Evolutionary conservation across 37 sponge, comb jelly and placozoan genomes (phyloP), one percentile per base, ranked within the genome.

Genomic region (Ianthella basta): DNA sequence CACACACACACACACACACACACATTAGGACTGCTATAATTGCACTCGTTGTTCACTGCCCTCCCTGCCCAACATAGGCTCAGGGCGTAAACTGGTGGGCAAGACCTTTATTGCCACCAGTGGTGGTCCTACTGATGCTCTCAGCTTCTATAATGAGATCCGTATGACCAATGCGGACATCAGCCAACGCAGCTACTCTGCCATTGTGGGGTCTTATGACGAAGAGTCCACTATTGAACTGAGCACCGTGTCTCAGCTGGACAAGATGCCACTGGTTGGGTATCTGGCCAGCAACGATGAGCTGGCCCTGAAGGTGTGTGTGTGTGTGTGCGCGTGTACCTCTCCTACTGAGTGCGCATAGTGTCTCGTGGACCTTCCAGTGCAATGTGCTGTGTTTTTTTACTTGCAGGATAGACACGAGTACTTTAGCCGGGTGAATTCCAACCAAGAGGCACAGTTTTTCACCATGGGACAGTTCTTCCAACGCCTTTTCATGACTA

Each of bases 231-330:
- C 86, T 18, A 59, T 44, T 12, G 78, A 75, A 3, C 86, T 85
- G 20, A 85, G 86, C 40, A 56, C 61, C 12, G 79, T 77, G 29
- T 85, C 86, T 29, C 63, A 77, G 65, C 15, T 55, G 8, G 69
- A 85, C 15, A 19, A n/a, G 0, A 75, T 85, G 86, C 86, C 86
- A 35, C 50, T 85, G 39, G 59, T 85, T 33, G 86, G 86, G 30
- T 85, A 63, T 50, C 24, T 36, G 32, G 79, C 75, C n/a, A 56
- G 55, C 59, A 85, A 30, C 8, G 79, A 54, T 39, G 86, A 75
- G 13, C 79, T 85, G 57, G 75, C 79, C 33, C 41, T 39, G 15
- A 85, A 85, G 86, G 86, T 85, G n/a, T 14, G 15, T 60, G n/a
- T n/a, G n/a, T n/a, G n/a, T n/a, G n/a, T n/a, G n/a, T n/a, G n/a